Percentiles rank a stretch among this genome's conserved stretches.
Evolutionary conservation across 1,140 invertebrate species (phyloP).

Genomic region (fruit fly (Drosophila melanogaster)): DNA sequence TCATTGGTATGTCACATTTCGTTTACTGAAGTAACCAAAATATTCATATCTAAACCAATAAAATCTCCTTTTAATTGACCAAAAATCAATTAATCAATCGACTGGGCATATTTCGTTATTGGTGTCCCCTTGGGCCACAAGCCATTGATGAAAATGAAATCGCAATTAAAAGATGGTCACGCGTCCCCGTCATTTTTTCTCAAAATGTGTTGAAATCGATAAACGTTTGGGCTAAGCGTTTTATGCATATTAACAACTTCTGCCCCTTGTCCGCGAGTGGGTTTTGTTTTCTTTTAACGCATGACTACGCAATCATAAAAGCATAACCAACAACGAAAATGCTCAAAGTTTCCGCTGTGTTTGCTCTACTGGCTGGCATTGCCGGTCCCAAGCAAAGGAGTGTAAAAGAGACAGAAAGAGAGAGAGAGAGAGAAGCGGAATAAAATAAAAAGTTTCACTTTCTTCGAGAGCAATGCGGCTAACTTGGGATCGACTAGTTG

Average conservation of each 20-base stretch:
- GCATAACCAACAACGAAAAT: conserved; percentile 43
- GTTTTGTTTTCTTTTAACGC: conserved; percentile 37
- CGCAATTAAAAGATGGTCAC: conserved; percentile 36
- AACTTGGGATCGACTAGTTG: conserved; percentile 31
- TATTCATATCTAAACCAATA: no score
- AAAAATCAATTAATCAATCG: neutral
- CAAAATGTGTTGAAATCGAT: conserved; percentile 68
- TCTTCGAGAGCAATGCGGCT: conserved; percentile 57
- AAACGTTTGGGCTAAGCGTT: conserved; percentile 50
- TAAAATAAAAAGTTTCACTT: conserved; percentile 75
- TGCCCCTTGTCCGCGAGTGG: conserved; percentile 14
- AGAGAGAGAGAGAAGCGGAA: conserved; percentile 29
- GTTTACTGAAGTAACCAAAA: no score
- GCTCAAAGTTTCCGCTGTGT: conserved; percentile 50
- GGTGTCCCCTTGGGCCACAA: neutral
- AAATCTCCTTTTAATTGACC: no score
- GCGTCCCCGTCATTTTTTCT: conserved; percentile 14
- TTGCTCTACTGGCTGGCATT: conserved; percentile 49
- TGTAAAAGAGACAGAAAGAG: conserved; percentile 9
- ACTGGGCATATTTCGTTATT: neutral
- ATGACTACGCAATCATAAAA: conserved; percentile 59
- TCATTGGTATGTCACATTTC: no score
- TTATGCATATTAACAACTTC: conserved; percentile 66
- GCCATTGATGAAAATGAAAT: conserved; percentile 50
- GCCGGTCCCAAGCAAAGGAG: conserved; percentile 37